Conservation (phyloP, 2,888 invertebrate genomes). For the Cordilura impudica region DNA sequence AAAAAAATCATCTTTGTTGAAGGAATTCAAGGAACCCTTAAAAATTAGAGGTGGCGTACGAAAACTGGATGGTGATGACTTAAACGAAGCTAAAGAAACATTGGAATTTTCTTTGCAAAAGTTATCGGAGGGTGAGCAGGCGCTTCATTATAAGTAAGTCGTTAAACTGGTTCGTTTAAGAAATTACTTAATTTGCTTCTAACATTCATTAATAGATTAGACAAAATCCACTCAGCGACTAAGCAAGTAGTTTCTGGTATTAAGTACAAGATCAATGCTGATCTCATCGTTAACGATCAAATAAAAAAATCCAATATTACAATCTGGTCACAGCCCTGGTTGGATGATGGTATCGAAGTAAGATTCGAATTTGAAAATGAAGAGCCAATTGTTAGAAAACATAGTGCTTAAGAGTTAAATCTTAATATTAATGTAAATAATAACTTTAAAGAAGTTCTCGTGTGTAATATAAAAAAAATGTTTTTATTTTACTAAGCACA, state of each 20-base stretch:
- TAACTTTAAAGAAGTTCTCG: background rate
- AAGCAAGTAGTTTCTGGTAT: constrained; percentile 63
- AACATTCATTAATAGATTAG: constrained; percentile 51
- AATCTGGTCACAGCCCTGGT: constrained; percentile 67
- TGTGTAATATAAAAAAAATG: background rate
- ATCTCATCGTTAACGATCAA: constrained; percentile 56
- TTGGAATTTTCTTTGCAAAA: constrained; percentile 54
- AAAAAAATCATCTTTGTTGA: background rate
- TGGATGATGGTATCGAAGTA: constrained; percentile 63
- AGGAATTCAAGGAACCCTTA: background rate
- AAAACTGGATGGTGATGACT: constrained; percentile 35
- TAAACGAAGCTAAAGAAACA: constrained; percentile 55
- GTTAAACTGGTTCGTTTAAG: background rate
- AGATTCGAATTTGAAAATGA: constrained; percentile 64
- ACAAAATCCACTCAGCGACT: constrained; percentile 62
- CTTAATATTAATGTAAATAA: background rate
- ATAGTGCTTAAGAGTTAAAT: constrained; percentile 10
- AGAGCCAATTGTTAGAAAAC: constrained; percentile 48
- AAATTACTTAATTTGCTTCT: background rate
- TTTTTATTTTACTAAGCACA: too few relatives aligned
- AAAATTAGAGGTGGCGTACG: constrained; percentile 40
- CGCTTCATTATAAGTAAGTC: constrained; percentile 58
- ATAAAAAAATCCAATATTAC: constrained; percentile 61
- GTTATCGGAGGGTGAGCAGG: constrained; percentile 55
- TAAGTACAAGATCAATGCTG: constrained; percentile 52